phyloP scores from a whole-genome alignment of 2,797 vertebrate genomes.

The Podarcis lilfordi region DNA sequence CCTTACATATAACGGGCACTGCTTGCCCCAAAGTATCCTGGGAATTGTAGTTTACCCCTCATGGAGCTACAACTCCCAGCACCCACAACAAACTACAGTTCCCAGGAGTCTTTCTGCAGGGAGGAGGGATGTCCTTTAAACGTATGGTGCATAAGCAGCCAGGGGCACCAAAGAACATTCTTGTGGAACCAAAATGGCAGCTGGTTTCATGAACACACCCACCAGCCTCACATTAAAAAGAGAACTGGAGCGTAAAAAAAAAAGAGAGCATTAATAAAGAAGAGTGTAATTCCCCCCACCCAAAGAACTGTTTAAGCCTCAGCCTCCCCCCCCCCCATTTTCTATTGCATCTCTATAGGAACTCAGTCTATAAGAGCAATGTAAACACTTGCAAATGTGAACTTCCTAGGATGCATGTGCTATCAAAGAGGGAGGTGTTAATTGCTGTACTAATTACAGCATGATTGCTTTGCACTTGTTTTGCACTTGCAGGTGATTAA shows the following conservation, averaged over 20 bases:
- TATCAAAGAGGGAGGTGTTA: slow-evolving; percentile 93
- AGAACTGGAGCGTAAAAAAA: no score
- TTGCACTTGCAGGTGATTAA: slow-evolving; percentile 99
- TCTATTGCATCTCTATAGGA: slow-evolving; percentile 71
- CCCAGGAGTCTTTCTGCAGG: no score
- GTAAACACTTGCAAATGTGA: slow-evolving; percentile 82
- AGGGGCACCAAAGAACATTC: slow-evolving; percentile 1
- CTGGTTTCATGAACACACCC: slow-evolving; percentile 68
- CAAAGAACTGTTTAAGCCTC: slow-evolving; percentile 68
- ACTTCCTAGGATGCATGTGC: slow-evolving; percentile 85
- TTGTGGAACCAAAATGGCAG: slow-evolving; percentile 71
- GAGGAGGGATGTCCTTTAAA: no score
- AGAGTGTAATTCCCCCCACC: neutral
- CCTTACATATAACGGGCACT: no score
- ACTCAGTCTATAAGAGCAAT: slow-evolving; percentile 76
- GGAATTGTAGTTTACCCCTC: no score
- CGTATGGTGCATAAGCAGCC: no score
- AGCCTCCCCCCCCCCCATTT: neutral
- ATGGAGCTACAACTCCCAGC: no score
- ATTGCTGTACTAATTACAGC: slow-evolving; percentile 99
- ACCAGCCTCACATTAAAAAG: slow-evolving; percentile 37
- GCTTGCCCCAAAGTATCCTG: no score
- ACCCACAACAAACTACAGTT: no score
- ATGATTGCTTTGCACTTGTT: slow-evolving; percentile 99
- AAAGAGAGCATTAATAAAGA: no score